Evolutionary conservation across 2,888 invertebrate genomes (phyloP).

Genomic region (Thumatha senex): DNA sequence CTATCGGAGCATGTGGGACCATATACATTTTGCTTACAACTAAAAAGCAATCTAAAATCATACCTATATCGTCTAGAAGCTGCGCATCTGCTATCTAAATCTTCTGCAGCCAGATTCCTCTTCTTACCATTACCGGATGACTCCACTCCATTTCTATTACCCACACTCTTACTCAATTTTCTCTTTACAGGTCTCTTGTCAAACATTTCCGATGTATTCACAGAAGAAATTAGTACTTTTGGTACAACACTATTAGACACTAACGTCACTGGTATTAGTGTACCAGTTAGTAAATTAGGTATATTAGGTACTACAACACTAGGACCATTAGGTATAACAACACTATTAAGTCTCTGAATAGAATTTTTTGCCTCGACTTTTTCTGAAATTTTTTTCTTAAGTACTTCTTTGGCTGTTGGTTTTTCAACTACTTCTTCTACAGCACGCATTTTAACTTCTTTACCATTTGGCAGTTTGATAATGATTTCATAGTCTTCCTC

Average conservation of each 20-base stretch:
- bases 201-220: conserved; percentile 35
- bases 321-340: conserved; percentile 5
- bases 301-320: conserved; percentile 2
- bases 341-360: conserved; percentile 19
- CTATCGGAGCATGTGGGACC: no score
- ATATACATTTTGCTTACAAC: no score
- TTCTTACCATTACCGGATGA: conserved; percentile 5
- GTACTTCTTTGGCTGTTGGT: conserved; percentile 47
- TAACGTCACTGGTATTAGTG: conserved; percentile 51
- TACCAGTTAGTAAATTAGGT: conserved; percentile 19
- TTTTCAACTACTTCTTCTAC: conserved; percentile 49
- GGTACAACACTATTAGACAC: conserved; percentile 38
- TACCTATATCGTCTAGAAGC: conserved; percentile 66
- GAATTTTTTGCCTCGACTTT: conserved; percentile 48
- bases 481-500: conserved; percentile 67
- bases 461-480: conserved; percentile 67
- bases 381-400: conserved; percentile 58
- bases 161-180: conserved; percentile 32
- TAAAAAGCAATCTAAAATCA: neutral
- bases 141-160: conserved; percentile 10
- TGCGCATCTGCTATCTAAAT: conserved; percentile 55
- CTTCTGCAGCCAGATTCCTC: conserved; percentile 15
- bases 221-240: conserved; percentile 57
- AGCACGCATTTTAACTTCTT: conserved; percentile 62
- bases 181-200: conserved; percentile 44